phyloP scores from a whole-genome alignment of 2,113 vertebrate species.

The Salvelinus alpinus region DNA sequence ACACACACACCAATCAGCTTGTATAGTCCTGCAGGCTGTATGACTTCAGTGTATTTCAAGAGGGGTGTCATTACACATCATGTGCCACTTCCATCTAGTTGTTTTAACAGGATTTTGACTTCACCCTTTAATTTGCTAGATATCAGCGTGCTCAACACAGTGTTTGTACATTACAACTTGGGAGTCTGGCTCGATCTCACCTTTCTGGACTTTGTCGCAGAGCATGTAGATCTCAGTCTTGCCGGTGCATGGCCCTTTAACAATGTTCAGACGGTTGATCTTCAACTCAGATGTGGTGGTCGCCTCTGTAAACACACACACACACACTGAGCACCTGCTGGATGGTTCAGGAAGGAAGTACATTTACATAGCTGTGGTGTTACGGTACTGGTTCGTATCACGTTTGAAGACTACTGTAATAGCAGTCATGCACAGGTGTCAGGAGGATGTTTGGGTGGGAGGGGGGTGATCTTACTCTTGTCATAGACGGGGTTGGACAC shows the following conservation, averaged over 20 bases:
- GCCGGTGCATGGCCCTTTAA: slow-evolving; percentile 78
- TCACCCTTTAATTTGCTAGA: not conserved
- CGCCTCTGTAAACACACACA: slow-evolving; percentile 75
- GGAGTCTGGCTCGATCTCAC: slow-evolving; percentile 52
- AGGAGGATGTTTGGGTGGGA: too few relatives aligned
- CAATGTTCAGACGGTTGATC: slow-evolving; percentile 85
- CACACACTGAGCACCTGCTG: slow-evolving; percentile 2
- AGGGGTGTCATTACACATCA: not conserved
- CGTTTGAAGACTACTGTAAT: not conserved
- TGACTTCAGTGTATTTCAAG: not conserved
- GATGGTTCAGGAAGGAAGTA: slow-evolving; percentile 9
- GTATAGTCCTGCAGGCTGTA: not conserved
- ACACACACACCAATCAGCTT: not conserved
- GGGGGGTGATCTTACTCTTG: slow-evolving; percentile 80
- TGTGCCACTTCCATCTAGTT: not conserved
- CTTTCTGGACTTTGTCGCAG: slow-evolving; percentile 98
- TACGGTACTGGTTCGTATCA: not conserved
- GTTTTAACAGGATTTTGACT: not conserved
- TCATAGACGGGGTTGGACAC: slow-evolving; percentile 90
- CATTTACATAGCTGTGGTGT: not conserved
- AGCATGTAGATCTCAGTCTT: slow-evolving; percentile 90
- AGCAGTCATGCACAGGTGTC: not conserved
- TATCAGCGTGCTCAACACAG: too few relatives aligned
- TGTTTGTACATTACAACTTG: not conserved
- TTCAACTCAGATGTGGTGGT: slow-evolving; percentile 92